Evolutionary conservation across 2,797 vertebrate species (phyloP), one percentile per base, ranked within the genome.

Genomic region (Nothura maculosa): DNA sequence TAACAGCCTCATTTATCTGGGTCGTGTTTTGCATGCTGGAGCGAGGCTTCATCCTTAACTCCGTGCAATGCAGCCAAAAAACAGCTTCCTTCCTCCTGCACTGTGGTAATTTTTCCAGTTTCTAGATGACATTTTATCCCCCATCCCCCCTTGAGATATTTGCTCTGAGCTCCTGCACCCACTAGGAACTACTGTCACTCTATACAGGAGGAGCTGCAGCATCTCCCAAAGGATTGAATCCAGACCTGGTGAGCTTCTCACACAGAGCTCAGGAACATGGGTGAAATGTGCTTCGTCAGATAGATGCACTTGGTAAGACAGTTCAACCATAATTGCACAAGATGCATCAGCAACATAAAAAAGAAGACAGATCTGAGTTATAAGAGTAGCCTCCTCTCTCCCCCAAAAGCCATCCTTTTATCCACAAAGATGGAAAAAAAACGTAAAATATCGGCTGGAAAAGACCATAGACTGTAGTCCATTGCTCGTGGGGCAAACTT

Each of bases 71-170:
- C 61, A 82, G 60, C 8, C 18, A 43, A 63, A 40, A 79, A 86
- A 92, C 28, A 14, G 68, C 45, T 57, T 60, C 24, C 25, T 2
- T 1, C 22, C 40, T 57, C 13, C 22, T 50, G 43, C 10, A 28
- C 60, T 32, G 47, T 0, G 0, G 15, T 9, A 4, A 3, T 18
- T 2, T 66, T 91, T 63, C 22, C 47, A 58, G 32, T 58, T 50
- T 20, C 21, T 43, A 1, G 9, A 47, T 70, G 32, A 24, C 10
- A 40, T 54, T 30, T 17, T 30, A 4, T 1, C 1, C 47, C 58
- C 8, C 2, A 1, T 0, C 4, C 6, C 8, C 10, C 21, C 3
- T 5, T 22, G 7, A 64, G 6, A n/a, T 36, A 28, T 50, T 24
- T 76, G 42, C 10, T 62, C 9, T 75, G 12, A 43, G 28, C 20